These are phyloP conservation scores for Argentina silus DNA, from an alignment of 2,797 vertebrate genomes.

Conservation along the genomic window DNA sequence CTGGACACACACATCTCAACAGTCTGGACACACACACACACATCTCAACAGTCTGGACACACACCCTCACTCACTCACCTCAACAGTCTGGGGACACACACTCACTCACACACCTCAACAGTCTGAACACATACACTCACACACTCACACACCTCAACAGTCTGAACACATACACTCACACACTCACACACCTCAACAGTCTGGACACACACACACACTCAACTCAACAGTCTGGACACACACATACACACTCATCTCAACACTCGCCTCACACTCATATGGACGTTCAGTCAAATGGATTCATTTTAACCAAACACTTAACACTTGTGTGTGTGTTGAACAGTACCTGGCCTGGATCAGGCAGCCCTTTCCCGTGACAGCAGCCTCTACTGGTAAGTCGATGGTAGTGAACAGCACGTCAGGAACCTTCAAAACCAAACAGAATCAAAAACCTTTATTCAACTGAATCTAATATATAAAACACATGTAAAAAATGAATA, in stretches of 20 bases:
- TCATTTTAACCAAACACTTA: neutral
- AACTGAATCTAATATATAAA: too few species aligned
- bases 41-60: too few species aligned
- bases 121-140: too few species aligned
- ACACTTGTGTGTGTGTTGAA: conserved; percentile 27
- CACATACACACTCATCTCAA: too few species aligned
- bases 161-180: too few species aligned
- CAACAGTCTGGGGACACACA: neutral
- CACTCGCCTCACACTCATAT: too few species aligned
- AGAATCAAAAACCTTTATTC: neutral
- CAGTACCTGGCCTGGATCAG: conserved; percentile 97
- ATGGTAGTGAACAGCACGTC: conserved; percentile 99
- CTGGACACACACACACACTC: too few species aligned
- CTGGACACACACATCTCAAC: neutral
- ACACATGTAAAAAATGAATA: neutral
- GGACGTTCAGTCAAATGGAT: too few species aligned
- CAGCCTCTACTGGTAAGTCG: conserved; percentile 89
- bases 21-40: neutral
- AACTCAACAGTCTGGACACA: neutral
- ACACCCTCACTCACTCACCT: too few species aligned
- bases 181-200: neutral
- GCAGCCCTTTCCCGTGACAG: conserved; percentile 93
- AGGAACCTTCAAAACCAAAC: conserved; percentile 80
- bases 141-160: too few species aligned
- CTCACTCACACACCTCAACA: too few species aligned